Evolutionary conservation across 1,140 invertebrate species (phyloP).

Genomic region (Bombus balteatus): DNA sequence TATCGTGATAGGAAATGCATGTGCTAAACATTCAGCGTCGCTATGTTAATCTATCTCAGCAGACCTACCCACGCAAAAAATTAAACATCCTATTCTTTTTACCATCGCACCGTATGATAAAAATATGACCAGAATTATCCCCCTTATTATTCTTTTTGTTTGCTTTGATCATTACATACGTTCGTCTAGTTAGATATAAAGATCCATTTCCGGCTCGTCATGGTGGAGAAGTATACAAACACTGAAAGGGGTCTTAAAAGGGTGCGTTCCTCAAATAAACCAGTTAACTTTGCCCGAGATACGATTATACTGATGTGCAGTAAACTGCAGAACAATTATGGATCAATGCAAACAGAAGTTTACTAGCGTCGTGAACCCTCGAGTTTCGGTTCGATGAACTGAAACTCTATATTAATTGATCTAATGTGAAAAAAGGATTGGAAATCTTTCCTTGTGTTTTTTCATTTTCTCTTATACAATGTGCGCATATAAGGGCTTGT

Average conservation of each 20-base stretch:
- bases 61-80: not conserved
- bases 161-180: constrained; percentile 33
- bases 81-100: not conserved
- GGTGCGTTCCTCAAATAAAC: constrained; percentile 62
- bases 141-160: constrained; percentile 37
- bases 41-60: not conserved
- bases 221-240: constrained; percentile 51
- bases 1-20: constrained; percentile 56
- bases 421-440: not conserved
- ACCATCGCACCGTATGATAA: not conserved
- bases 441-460: not conserved
- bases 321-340: constrained; percentile 56
- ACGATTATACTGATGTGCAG: constrained; percentile 36
- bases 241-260: constrained; percentile 50
- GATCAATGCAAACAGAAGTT: constrained; percentile 43
- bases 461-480: not conserved
- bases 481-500: not conserved
- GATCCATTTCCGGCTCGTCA: constrained; percentile 58
- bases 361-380: constrained; percentile 14
- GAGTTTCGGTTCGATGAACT: constrained; percentile 25
- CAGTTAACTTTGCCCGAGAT: constrained; percentile 59
- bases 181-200: constrained; percentile 42
- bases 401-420: not conserved
- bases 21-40: constrained; percentile 46
- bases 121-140: not conserved